A percentile compares a stretch with the other conserved stretches of the same genome.
Conservation (phyloP, 2,888 invertebrate genomes). For the Homarus gammarus region DNA sequence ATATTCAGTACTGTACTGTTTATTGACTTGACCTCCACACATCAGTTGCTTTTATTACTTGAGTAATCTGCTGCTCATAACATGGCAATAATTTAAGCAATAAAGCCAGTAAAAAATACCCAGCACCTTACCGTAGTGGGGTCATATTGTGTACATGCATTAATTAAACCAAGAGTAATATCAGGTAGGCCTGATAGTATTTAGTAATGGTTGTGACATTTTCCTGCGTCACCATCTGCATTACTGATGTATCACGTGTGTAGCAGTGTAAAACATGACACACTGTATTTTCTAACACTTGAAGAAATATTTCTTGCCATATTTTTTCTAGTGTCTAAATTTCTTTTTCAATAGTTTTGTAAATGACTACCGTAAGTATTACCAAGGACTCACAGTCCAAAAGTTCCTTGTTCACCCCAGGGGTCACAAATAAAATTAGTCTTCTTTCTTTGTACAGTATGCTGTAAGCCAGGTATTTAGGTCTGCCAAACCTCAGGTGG, state of each 20-base stretch:
- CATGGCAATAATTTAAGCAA: neutral
- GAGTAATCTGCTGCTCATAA: neutral
- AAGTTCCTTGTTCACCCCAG: too few species aligned
- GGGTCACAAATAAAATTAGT: too few species aligned
- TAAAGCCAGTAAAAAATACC: neutral
- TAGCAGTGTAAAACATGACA: neutral
- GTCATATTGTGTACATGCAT: neutral
- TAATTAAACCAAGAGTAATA: neutral
- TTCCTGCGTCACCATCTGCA: neutral
- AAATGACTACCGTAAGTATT: too few species aligned
- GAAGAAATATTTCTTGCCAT: too few species aligned
- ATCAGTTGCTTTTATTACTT: neutral
- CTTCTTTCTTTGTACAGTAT: too few species aligned
- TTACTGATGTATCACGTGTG: neutral
- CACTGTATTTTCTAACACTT: neutral
- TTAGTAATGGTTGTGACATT: neutral
- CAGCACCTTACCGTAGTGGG: neutral
- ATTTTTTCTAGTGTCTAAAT: too few species aligned
- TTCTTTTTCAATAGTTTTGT: too few species aligned
- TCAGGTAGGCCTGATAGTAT: neutral
- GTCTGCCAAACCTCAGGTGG: too few species aligned
- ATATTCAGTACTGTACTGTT: too few species aligned
- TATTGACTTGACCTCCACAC: too few species aligned
- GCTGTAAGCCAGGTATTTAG: too few species aligned
- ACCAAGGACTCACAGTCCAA: too few species aligned